Base-by-base conservation (phyloP, 2,888 invertebrate genomes). In the Netelia inedita region DNA sequence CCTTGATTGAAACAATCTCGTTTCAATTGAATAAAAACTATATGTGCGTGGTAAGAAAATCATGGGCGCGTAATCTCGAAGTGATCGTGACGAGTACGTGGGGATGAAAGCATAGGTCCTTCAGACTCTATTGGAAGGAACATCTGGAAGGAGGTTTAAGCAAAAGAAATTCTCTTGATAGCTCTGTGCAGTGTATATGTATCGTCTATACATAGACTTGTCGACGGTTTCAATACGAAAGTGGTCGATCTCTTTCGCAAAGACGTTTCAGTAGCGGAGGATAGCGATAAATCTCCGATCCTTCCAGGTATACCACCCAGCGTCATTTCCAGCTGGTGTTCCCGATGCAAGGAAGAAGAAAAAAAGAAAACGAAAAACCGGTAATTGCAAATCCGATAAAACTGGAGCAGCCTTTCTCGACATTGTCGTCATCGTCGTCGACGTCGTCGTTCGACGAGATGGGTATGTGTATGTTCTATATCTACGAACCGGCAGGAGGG, bases 321-420 rank as follows among this genome's bases (percentile, higher is more conserved):
- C 71, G 75, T 83, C 79, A 75, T 83, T 83, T 71, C 79, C 83
- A 79, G 50, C 71, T 59, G 83, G 65, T 79, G 75, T 72, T 79
- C 41, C 59, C 41, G 75, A 79, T 75, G 59, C 65, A 66, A 28
- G 57, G 16, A 68, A 43, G 57, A 69, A 55, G 5, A 46, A 53
- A 75, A 83, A 82, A 68, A 23, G 41, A 69, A 55, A 8, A 46
- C 23, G 71, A 83, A 82, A 83, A 63, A 19, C 50, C 69, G 83
- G 74, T 83, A 79, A 83, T 83, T 83, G 79, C 59, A 83, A 79
- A 83, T 75, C 83, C 83, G 83, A 83, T 83, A 83, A 79, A 72
- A 46, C 53, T 61, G 41, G 68, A 2, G 43, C 83, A 65, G 71
- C 57, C 28, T 72, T 61, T 35, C 53, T 55, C 23, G 68, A 61